These are phyloP conservation scores for Muscicapa adusta DNA, from an alignment of 2,113 vertebrate species.

Conservation along the genomic window DNA sequence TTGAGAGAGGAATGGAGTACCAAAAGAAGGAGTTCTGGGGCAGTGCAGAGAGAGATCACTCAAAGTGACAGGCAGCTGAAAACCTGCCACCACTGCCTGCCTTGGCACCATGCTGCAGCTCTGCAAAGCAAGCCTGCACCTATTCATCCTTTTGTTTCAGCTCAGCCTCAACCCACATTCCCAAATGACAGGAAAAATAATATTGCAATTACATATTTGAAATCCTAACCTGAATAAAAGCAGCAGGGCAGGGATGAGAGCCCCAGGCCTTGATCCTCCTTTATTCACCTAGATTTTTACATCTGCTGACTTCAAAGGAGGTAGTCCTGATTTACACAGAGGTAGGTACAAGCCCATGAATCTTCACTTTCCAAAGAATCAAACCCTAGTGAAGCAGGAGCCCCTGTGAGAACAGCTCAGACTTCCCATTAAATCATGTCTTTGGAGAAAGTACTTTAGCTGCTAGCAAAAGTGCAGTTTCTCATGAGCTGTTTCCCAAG, in stretches of 20 bases:
- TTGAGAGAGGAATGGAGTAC: not conserved
- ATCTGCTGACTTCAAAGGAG: constrained; percentile 39
- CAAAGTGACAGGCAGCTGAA: not conserved
- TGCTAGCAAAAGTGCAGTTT: not conserved
- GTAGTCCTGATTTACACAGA: constrained; percentile 27
- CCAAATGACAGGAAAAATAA: constrained; percentile 36
- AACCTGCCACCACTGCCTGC: not conserved
- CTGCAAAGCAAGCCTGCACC: not conserved
- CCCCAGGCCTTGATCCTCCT: not conserved
- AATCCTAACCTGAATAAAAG: constrained; percentile 54
- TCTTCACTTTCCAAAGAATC: constrained; percentile 33
- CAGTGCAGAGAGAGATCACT: not conserved
- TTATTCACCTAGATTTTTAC: not conserved
- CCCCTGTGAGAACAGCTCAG: not conserved
- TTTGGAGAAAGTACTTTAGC: not conserved
- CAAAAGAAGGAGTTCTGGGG: not conserved
- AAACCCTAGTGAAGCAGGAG: not conserved
- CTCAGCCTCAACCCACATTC: constrained; percentile 38
- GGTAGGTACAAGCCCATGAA: constrained; percentile 1
- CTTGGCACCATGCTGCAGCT: not conserved
- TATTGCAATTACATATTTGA: constrained; percentile 10
- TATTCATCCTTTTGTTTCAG: constrained; percentile 1
- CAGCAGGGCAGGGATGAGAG: constrained; percentile 1
- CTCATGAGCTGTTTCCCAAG: constrained; percentile 9
- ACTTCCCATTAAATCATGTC: constrained; percentile 40